Evolutionary conservation across 2,888 invertebrate genomes (phyloP).

Genomic region (Entomobrya multifasciata): DNA sequence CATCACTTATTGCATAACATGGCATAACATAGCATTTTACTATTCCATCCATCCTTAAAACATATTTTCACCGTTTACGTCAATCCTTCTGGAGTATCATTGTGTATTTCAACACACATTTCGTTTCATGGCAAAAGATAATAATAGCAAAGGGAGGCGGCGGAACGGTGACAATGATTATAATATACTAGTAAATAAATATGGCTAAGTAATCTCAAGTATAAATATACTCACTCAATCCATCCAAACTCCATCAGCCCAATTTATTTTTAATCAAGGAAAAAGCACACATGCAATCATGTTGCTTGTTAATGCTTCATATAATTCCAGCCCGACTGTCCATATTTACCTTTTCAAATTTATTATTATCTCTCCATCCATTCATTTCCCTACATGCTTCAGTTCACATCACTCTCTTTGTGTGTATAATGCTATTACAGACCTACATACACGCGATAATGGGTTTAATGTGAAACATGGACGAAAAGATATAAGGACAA

Average conservation of each 20-base stretch:
- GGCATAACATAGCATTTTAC: no score
- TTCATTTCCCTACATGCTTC: background rate
- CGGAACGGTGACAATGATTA: background rate
- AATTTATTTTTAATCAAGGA: slow-evolving; percentile 44
- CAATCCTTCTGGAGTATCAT: background rate
- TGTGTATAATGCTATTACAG: background rate
- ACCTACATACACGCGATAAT: slow-evolving; percentile 26
- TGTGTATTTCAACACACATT: background rate
- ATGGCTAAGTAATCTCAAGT: no score
- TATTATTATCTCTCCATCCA: slow-evolving; percentile 27
- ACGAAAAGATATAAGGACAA: background rate
- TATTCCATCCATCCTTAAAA: no score
- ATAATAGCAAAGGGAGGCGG: no score
- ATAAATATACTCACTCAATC: no score
- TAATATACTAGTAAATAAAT: no score
- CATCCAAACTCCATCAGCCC: background rate
- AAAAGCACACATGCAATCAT: slow-evolving; percentile 16
- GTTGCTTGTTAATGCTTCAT: slow-evolving; percentile 1
- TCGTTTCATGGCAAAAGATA: no score
- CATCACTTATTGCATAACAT: no score
- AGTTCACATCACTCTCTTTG: background rate
- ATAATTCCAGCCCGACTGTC: background rate
- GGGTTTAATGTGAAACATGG: background rate
- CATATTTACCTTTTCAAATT: slow-evolving; percentile 27
- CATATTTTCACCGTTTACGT: background rate